These are phyloP conservation scores for Mimas tiliae DNA, from an alignment of 2,888 invertebrate species.

Conservation along the genomic window DNA sequence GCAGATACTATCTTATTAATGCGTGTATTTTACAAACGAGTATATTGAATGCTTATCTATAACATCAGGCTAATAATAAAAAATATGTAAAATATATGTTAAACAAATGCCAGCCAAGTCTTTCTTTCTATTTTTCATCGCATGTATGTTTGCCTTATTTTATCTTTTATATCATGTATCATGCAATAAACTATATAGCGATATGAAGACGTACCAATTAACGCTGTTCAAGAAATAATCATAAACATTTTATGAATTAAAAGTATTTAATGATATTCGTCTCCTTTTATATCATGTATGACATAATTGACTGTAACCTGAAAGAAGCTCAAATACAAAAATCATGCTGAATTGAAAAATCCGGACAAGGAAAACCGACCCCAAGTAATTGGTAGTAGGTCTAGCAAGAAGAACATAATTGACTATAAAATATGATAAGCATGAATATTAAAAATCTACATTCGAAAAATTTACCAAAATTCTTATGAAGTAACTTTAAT, in stretches of 20 bases:
- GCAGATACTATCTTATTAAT: background rate
- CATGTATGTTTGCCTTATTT: background rate
- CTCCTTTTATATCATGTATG: background rate
- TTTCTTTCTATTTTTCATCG: conserved; percentile 11
- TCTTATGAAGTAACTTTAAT: no score
- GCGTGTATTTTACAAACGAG: background rate
- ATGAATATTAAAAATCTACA: no score
- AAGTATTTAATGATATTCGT: background rate
- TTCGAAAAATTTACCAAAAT: no score
- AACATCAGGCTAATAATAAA: background rate
- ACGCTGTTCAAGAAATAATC: background rate
- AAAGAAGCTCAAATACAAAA: no score
- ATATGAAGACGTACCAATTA: background rate
- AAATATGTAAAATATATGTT: conserved; percentile 18
- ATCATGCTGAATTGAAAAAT: no score
- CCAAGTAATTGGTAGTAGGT: no score
- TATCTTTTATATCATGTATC: background rate
- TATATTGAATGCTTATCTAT: background rate
- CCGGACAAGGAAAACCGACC: no score
- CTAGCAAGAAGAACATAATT: no score
- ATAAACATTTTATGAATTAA: background rate
- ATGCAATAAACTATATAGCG: background rate
- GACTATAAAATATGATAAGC: no score
- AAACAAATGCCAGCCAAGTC: conserved; percentile 1
- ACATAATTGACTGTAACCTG: no score